Percentiles rank a stretch among this genome's conserved stretches.
Conservation (phyloP, 2,888 invertebrate species). For the Andrena praecox region DNA sequence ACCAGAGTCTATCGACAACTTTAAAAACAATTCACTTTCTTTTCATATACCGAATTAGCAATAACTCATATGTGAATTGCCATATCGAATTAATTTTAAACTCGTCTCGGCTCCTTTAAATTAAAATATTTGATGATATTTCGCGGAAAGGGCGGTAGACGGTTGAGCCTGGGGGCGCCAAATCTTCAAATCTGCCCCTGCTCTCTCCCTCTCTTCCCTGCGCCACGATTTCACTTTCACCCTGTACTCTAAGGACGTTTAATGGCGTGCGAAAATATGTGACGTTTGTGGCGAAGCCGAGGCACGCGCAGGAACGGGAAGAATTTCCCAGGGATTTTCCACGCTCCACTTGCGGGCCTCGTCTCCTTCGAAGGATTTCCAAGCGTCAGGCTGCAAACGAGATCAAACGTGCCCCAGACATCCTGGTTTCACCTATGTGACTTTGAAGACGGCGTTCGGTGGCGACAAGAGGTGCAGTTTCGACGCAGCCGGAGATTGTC, state of each 20-base stretch:
- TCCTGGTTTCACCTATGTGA: background rate
- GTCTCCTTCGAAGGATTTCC: background rate
- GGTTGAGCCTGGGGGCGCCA: no score
- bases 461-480: background rate
- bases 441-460: background rate
- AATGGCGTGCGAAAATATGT: background rate
- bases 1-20: no score
- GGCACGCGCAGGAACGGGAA: slow-evolving; percentile 8
- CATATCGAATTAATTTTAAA: no score
- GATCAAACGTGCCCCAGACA: background rate
- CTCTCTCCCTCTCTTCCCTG: background rate
- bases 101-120: no score
- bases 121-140: no score
- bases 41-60: no score
- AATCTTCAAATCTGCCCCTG: no score
- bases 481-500: background rate
- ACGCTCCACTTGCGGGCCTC: background rate
- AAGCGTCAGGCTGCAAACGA: background rate
- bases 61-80: no score
- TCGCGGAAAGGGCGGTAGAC: no score
- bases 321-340: background rate
- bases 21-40: no score
- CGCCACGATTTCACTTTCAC: background rate
- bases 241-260: background rate
- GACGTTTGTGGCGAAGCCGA: background rate